Percentiles rank a stretch among this genome's conserved stretches.
These are phyloP conservation scores for Anthophora plumipes DNA, from an alignment of 2,888 invertebrate genomes.

Conservation along the genomic window DNA sequence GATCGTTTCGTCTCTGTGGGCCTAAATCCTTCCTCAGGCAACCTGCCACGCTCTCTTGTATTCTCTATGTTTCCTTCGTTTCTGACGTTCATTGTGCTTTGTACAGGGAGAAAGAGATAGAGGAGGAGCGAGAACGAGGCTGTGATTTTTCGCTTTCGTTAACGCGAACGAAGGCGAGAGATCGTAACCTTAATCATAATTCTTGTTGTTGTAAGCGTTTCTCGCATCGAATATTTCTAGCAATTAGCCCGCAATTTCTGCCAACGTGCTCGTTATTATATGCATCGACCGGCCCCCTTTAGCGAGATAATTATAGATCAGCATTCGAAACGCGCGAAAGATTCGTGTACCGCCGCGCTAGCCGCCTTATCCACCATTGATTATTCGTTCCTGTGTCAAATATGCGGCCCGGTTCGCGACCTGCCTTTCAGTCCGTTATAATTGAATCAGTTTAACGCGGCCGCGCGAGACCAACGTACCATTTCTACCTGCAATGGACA, in stretches of 20 bases:
- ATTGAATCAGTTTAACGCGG: conserved; percentile 67
- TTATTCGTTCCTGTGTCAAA: conserved; percentile 64
- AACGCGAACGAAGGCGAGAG: neutral
- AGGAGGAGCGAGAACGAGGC: neutral
- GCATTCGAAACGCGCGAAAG: conserved; percentile 45
- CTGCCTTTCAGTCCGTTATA: conserved; percentile 64
- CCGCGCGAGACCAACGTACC: conserved; percentile 9
- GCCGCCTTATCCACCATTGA: conserved; percentile 45
- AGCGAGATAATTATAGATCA: conserved; percentile 60
- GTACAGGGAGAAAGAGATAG: neutral
- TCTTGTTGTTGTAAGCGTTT: conserved; percentile 9
- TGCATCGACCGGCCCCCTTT: conserved; percentile 42
- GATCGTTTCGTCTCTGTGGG: conserved; percentile 58
- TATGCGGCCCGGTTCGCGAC: conserved; percentile 52
- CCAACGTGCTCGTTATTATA: conserved; percentile 45
- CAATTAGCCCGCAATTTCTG: conserved; percentile 51
- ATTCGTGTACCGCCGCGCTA: conserved; percentile 42
- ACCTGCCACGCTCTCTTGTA: conserved; percentile 7
- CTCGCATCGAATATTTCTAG: conserved; percentile 39
- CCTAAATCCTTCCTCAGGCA: conserved; percentile 37
- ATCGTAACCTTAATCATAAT: conserved; percentile 27
- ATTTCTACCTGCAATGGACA: conserved; percentile 1
- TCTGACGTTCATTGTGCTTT: neutral
- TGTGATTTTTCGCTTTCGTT: neutral
- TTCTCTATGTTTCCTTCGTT: conserved; percentile 22